Conservation (phyloP, 2,888 invertebrate species). For the Sinohyriopsis cumingii region DNA sequence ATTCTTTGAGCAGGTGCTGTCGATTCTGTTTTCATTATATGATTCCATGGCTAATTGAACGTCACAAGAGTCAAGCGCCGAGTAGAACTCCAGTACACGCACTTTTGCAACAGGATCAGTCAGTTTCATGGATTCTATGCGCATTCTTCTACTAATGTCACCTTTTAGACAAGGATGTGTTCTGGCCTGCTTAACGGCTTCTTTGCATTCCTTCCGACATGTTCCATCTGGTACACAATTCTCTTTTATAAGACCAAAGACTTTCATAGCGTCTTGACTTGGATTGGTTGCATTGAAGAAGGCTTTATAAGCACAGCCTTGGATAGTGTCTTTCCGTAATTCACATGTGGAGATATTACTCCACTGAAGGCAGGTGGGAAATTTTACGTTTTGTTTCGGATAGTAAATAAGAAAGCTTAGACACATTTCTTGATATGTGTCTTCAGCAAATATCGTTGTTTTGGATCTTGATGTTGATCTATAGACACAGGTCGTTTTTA, state of each 20-base stretch:
- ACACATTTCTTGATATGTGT: conserved; percentile 55
- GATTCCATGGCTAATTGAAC: conserved; percentile 3
- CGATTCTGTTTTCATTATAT: background rate
- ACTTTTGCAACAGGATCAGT: background rate
- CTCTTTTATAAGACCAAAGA: too few species aligned
- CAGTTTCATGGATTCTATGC: too few species aligned
- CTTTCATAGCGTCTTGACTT: too few species aligned
- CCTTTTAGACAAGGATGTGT: too few species aligned
- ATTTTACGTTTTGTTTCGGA: conserved; percentile 31
- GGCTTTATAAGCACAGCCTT: too few species aligned
- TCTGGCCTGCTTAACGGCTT: too few species aligned
- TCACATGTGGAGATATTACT: background rate
- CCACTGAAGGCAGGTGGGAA: conserved; percentile 30
- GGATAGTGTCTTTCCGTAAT: too few species aligned
- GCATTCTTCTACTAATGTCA: too few species aligned
- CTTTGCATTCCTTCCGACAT: too few species aligned
- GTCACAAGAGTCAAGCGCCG: conserved; percentile 7
- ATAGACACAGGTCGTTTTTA: conserved; percentile 43
- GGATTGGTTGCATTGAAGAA: too few species aligned
- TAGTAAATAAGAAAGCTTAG: conserved; percentile 50
- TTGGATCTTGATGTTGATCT: conserved; percentile 14
- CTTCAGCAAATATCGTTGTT: conserved; percentile 40
- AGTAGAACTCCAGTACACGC: background rate
- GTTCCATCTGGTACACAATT: too few species aligned
- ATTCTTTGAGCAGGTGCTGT: conserved; percentile 3